phyloP scores from a whole-genome alignment of 23 tunicate species.

The Botrylloides violaceus region DNA sequence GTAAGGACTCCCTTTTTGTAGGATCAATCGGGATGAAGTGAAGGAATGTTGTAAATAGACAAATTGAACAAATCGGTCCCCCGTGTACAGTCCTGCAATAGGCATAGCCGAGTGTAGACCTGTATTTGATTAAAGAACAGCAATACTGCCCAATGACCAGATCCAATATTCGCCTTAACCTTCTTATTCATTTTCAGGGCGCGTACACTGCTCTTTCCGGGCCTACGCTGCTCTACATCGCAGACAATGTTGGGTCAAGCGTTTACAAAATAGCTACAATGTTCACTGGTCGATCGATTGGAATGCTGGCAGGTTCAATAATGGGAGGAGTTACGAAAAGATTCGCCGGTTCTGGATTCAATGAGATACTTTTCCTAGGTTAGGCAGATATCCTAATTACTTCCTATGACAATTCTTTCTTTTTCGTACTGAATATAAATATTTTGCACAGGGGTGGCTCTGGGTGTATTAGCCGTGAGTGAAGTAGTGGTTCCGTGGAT shows the following conservation, averaged over 20 bases:
- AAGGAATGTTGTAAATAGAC: no score
- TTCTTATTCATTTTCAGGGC: slow-evolving; percentile 62
- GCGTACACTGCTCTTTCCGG: slow-evolving; percentile 62
- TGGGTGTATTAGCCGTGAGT: slow-evolving; percentile 29
- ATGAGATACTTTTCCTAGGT: slow-evolving; percentile 14
- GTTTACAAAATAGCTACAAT: slow-evolving; percentile 58
- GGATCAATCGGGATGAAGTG: no score
- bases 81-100: no score
- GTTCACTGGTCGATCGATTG: slow-evolving; percentile 88
- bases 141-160: no score
- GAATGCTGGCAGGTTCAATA: slow-evolving; percentile 59
- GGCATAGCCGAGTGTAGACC: no score
- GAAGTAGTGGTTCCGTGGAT: slow-evolving; percentile 73
- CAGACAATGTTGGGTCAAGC: slow-evolving; percentile 62
- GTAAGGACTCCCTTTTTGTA: no score
- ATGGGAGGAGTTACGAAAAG: slow-evolving; percentile 39
- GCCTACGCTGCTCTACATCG: slow-evolving; percentile 77
- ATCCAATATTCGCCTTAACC: no score
- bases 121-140: no score
- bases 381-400: not conserved
- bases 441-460: slow-evolving; percentile 31
- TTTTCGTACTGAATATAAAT: not conserved
- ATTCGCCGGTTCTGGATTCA: slow-evolving; percentile 3
- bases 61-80: no score
- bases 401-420: not conserved